Evolutionary conservation across 1,140 invertebrate species (phyloP), one percentile per base, ranked within the genome.

Genomic region (Pantala flavescens): DNA sequence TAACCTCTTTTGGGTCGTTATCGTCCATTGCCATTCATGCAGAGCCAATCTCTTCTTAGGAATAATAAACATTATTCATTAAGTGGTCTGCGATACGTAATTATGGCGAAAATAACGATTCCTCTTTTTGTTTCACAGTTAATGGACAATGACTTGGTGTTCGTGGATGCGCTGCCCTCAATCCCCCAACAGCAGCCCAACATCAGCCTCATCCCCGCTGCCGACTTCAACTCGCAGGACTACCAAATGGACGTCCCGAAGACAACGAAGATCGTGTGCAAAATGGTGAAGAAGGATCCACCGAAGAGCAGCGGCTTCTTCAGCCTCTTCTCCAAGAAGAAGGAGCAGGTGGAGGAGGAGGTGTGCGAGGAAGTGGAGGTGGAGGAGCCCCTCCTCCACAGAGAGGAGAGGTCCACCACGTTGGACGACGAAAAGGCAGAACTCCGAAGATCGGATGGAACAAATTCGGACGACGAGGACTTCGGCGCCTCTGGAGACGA

Each of bases 401-500:
- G 74, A 63, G n/a, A 71, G 7, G 16, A 23, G n/a, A 28, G 70
- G 12, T 63, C 75, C 19, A 55, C 75, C n/a, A 55, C 63, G 42
- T 23, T 70, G 7, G 72, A 72, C 28, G 76, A 75, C 42, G 74
- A 75, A 36, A 36, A 36, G 28, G 28, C 28, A 9, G 28, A 36
- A 5, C 28, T 36, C 28, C 28, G 28, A 36, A 36, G 28, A 36
- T 2, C 28, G 3, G 28, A 36, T 9, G n/a, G 49, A 3, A 21
- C 49, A 19, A 3, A 3, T 12, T 16, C 49, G 49, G 49, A 63
- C 49, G 75, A 76, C 28, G 73, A 71, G 12, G 1, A 14, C 28
- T 49, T 42, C 70, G 23, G 16, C 14, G 71, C 36, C 12, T 76
- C 75, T 0, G 75, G 73, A 7, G 75, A 76, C 36, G 72, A 72